Evolutionary conservation across 2,888 invertebrate genomes (phyloP).

Genomic region (Protophormia terraenovae): DNA sequence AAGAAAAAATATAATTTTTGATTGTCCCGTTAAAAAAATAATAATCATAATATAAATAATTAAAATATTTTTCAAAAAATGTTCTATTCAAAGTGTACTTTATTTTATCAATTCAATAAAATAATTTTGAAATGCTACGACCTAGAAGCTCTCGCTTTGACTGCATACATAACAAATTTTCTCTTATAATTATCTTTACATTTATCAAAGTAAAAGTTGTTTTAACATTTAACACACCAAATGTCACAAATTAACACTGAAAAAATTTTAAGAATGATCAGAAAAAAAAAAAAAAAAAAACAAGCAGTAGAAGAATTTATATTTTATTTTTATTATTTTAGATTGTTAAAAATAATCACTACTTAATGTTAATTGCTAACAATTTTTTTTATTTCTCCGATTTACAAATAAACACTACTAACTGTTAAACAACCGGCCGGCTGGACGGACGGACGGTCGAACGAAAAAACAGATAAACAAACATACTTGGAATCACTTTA

Average conservation of each 20-base stretch:
- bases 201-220: slow-evolving; percentile 2
- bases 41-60: too few species aligned
- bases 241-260: neutral
- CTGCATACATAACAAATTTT: too few species aligned
- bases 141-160: too few species aligned
- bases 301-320: slow-evolving; percentile 37
- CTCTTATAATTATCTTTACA: too few species aligned
- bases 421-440: slow-evolving; percentile 12
- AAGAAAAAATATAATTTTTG: too few species aligned
- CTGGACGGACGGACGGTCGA: neutral
- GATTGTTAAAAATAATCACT: slow-evolving; percentile 63
- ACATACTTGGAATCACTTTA: slow-evolving; percentile 52
- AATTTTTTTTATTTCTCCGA: slow-evolving; percentile 16
- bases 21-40: too few species aligned
- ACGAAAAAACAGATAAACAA: slow-evolving; percentile 16
- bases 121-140: too few species aligned
- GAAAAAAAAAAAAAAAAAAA: neutral
- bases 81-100: too few species aligned
- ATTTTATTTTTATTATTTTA: slow-evolving; percentile 41
- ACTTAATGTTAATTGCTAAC: slow-evolving; percentile 60
- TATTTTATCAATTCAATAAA: too few species aligned
- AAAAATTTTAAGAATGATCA: neutral
- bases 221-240: neutral
- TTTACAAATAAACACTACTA: neutral
- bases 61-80: too few species aligned